Conservation (phyloP, 2,888 invertebrate species). For the Aromia moschata region DNA sequence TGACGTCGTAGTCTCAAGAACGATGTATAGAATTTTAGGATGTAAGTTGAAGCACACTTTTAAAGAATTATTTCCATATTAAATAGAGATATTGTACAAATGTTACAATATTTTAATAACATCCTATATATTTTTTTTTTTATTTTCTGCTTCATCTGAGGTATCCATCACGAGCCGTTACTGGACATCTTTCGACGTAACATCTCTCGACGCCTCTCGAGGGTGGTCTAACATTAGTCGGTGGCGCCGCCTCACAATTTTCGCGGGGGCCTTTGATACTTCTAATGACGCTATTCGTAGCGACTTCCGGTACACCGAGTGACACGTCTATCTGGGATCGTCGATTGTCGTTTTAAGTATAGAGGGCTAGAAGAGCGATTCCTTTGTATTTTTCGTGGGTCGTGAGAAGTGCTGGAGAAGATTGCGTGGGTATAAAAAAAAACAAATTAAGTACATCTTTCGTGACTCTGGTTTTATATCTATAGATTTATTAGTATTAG, state of each 20-base stretch:
- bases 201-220: slow-evolving; percentile 39
- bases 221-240: slow-evolving; percentile 55
- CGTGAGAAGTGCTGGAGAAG: slow-evolving; percentile 30
- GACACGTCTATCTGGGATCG: slow-evolving; percentile 51
- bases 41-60: too few species aligned
- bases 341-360: slow-evolving; percentile 42
- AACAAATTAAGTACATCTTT: slow-evolving; percentile 3
- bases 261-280: slow-evolving; percentile 49
- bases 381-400: slow-evolving; percentile 34
- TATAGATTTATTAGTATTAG: too few species aligned
- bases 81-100: too few species aligned
- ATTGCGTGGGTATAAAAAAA: slow-evolving; percentile 23
- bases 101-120: too few species aligned
- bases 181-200: slow-evolving; percentile 18
- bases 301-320: slow-evolving; percentile 52
- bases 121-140: too few species aligned
- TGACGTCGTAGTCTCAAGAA: too few species aligned
- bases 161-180: too few species aligned
- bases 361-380: slow-evolving; percentile 38
- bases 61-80: too few species aligned
- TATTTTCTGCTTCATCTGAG: too few species aligned
- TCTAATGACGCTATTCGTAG: slow-evolving; percentile 54
- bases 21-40: too few species aligned
- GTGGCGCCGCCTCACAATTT: slow-evolving; percentile 51
- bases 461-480: too few species aligned